Conservation (phyloP, 2,888 invertebrate genomes). For the Plebejus melissa region DNA sequence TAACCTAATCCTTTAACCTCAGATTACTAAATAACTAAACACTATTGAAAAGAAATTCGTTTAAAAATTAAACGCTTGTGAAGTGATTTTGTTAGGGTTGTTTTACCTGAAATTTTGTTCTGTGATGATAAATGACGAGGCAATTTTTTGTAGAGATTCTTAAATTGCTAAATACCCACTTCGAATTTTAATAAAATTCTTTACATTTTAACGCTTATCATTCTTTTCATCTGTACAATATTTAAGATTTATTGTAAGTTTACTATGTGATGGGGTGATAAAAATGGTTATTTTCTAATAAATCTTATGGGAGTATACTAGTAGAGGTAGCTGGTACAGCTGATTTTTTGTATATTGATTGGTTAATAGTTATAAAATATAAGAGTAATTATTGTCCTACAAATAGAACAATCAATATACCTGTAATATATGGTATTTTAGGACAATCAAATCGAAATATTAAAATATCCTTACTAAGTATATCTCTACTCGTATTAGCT, state of each 20-base stretch:
- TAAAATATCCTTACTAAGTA: no score
- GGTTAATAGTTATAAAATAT: no score
- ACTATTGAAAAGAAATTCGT: not conserved
- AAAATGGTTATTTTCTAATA: not conserved
- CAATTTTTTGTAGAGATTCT: conserved; percentile 14
- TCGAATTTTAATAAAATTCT: conserved; percentile 15
- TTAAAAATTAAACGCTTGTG: conserved; percentile 3
- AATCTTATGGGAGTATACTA: not conserved
- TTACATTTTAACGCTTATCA: not conserved
- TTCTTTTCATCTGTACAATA: not conserved
- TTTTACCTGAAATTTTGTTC: conserved; percentile 22
- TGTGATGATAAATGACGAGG: conserved; percentile 24
- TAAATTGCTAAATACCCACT: conserved; percentile 20
- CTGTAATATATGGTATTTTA: no score
- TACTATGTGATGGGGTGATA: not conserved
- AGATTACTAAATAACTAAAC: no score
- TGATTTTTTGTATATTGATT: no score
- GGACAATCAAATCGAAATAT: no score
- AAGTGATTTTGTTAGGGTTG: not conserved
- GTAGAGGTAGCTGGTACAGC: no score
- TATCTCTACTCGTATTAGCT: no score
- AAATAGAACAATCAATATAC: no score
- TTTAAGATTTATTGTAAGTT: not conserved
- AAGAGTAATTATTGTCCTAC: no score
- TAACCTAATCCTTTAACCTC: not conserved